A percentile compares a stretch with the other conserved stretches of the same genome.
These are phyloP conservation scores for Crotalus viridis DNA, from an alignment of 2,113 vertebrate species.

Conservation along the genomic window DNA sequence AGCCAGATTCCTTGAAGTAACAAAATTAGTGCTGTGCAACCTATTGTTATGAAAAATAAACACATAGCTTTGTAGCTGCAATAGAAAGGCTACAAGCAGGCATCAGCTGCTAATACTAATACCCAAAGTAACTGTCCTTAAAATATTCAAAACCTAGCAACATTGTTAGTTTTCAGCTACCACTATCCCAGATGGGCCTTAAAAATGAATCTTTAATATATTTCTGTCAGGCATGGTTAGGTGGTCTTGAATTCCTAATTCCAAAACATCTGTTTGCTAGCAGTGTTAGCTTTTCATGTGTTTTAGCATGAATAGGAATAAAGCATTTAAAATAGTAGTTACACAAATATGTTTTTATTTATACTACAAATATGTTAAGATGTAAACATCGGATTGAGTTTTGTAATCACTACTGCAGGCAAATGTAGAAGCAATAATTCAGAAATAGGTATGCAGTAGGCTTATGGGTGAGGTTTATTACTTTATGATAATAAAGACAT, in stretches of 20 bases:
- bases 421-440: background rate
- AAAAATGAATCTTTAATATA: background rate
- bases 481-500: background rate
- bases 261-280: background rate
- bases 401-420: background rate
- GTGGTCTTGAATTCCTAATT: background rate
- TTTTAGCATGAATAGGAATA: background rate
- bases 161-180: background rate
- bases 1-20: background rate
- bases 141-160: background rate
- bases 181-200: background rate
- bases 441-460: background rate
- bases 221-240: background rate
- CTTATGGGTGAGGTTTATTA: background rate
- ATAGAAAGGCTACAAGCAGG: background rate
- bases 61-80: background rate
- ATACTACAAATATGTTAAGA: background rate
- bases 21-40: background rate
- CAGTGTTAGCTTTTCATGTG: background rate
- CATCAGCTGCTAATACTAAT: background rate
- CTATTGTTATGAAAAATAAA: background rate
- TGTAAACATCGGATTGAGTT: background rate
- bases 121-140: background rate
- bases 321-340: background rate
- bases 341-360: background rate